These are phyloP conservation scores for Heliocidaris tuberculata DNA, from an alignment of 35 echinoderm and acorn worm species.

Conservation along the genomic window DNA sequence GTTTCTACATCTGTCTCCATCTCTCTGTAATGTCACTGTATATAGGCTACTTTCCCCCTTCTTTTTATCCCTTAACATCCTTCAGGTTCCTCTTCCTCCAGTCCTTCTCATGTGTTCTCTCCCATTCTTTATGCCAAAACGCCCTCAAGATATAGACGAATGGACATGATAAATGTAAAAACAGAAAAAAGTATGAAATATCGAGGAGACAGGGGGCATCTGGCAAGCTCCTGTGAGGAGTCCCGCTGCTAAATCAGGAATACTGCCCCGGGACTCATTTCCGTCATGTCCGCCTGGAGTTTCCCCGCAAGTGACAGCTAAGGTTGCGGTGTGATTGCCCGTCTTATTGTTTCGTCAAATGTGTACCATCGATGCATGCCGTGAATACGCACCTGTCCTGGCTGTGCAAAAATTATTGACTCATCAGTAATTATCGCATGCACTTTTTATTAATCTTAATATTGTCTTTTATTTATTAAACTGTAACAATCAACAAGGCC, in stretches of 20 bases:
- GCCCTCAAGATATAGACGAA: not conserved
- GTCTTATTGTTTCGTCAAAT: too few relatives aligned
- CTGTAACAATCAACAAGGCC: too few relatives aligned
- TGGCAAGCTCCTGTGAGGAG: not conserved
- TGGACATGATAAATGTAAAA: not conserved
- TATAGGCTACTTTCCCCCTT: not conserved
- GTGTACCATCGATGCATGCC: too few relatives aligned
- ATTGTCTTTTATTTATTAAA: too few relatives aligned
- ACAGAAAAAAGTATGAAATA: not conserved
- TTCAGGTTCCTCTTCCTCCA: not conserved
- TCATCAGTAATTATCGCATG: too few relatives aligned
- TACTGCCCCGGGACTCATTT: not conserved
- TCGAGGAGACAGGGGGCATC: not conserved
- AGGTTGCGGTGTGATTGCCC: not conserved
- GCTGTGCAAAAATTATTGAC: too few relatives aligned
- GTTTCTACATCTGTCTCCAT: not conserved
- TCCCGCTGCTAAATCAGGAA: conserved; percentile 7
- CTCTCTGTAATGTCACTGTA: not conserved
- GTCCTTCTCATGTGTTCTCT: not conserved
- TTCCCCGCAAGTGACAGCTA: not conserved
- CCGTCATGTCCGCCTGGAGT: not conserved
- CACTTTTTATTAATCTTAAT: too few relatives aligned
- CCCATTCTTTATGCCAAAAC: not conserved
- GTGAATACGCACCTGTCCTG: too few relatives aligned
- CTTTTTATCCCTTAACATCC: not conserved